Base-by-base conservation (phyloP, 2,888 invertebrate genomes). In the Drosophila limbata region DNA sequence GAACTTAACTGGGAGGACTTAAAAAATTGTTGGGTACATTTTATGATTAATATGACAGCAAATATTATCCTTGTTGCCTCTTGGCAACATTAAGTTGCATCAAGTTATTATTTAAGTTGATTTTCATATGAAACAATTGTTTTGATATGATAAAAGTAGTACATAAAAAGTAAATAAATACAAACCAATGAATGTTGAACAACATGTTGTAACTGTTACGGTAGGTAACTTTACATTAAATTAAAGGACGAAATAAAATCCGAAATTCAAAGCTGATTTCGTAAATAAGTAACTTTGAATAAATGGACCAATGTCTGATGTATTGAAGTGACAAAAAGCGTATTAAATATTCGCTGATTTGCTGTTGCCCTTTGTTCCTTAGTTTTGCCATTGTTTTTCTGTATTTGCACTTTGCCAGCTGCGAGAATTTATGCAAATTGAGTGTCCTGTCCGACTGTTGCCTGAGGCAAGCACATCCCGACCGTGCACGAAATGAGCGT, bases 391-490 rank as follows among this genome's bases (percentile, higher is more conserved):
- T 4, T 45, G 33, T 55, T n/a, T 55, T 40, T 21, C n/a, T 15
- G 44, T n/a, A 39, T 55, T 64, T 50, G 19, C 50, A 50, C 42
- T 55, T 71, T 57, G 47, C 50, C 74, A 73, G 78, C 78, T 65
- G 78, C 37, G 8, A 10, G 40, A 73, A 62, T 61, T 73, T 76
- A 69, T 78, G 76, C 55, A 76, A 76, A 76, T 78, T 65, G 55
- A 60, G 61, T 60, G 56, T 77, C 60, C 64, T 60, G 56, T 77
- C 69, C 69, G 53, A 45, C 51, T 64, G 69, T 70, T 68, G 63
- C 60, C 73, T 33, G 31, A 62, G 63, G 25, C 50, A 31, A 35
- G 13, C 10, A 6, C 1, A 3, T 15, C 25, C 47, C 15, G 47
- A 13, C 15, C 13, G 28, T n/a, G 19, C 57, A 40, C 53, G 21